Base-by-base conservation (phyloP, 2,113 vertebrate genomes). In the Indicator indicator region DNA sequence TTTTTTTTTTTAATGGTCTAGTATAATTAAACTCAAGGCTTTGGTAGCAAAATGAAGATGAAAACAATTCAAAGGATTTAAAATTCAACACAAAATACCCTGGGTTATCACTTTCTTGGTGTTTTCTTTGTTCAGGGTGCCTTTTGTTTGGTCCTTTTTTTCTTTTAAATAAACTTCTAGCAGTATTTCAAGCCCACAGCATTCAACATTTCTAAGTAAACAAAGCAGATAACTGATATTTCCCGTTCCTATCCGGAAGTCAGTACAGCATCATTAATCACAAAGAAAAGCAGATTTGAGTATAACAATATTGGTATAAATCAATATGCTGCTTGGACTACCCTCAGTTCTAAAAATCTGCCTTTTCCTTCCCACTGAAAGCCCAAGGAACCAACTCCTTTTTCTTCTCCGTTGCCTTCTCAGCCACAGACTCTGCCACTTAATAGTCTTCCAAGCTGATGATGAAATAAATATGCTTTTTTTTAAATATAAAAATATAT, bases 291-390 rank as follows among this genome's bases (percentile, higher is more conserved):
- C 89, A 95, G 73, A 85, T 33, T 40, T 23, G 56, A 54, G 48
- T 60, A 38, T 76, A 93, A 80, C 59, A 80, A 44, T 7, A n/a
- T 24, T 40, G 40, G 55, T 84, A 59, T 58, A 64, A 64, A 86
- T 83, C 69, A 63, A 72, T 74, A 77, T 0, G 19, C 40, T 76
- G 64, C 56, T 62, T 32, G 8, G 27, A 24, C 56, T 74, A 38
- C 33, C 78, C 79, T 70, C 14, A 21, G 54, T 79, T 84, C 75
- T 76, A 68, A 90, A 58, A 84, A 82, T 30, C 4, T 64, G 48
- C 70, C 23, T 89, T 96, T 86, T 76, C 89, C 38, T 71, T 95
- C 89, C 59, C 42, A 8, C 33, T 64, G 85, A 64, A 92, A 88
- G 88, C 69, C 77, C 62, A 72, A 74, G 42, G 70, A 83, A 72